Evolutionary conservation across 2,797 vertebrate species (phyloP).

Genomic region (Acanthornis magna): DNA sequence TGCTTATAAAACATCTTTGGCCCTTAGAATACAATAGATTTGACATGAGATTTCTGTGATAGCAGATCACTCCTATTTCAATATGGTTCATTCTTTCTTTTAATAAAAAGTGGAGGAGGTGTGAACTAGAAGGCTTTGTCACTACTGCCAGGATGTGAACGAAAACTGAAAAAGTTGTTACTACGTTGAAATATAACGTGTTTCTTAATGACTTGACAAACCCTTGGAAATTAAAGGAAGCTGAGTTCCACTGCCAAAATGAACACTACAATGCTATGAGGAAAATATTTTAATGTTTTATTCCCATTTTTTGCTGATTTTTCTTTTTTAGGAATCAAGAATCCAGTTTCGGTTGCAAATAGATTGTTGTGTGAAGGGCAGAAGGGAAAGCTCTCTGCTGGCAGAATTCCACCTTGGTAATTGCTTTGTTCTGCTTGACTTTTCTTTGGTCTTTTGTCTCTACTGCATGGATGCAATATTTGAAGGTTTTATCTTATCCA

Average conservation of each 20-base stretch:
- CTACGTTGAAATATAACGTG: neutral
- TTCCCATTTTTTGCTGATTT: slow-evolving; percentile 58
- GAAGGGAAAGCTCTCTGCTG: slow-evolving; percentile 98
- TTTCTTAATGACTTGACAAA: neutral
- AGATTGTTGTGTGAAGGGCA: slow-evolving; percentile 95
- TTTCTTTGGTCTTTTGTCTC: slow-evolving; percentile 39
- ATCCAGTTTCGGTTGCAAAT: slow-evolving; percentile 96
- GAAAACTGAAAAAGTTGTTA: neutral
- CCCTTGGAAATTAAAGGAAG: neutral
- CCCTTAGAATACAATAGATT: neutral
- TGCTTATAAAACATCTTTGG: neutral
- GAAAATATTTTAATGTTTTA: slow-evolving; percentile 27
- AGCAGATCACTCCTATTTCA: neutral
- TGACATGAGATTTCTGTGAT: neutral
- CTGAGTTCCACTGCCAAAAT: slow-evolving; percentile 13
- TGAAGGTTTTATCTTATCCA: slow-evolving; percentile 37
- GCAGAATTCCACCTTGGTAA: slow-evolving; percentile 99
- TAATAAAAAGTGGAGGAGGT: neutral
- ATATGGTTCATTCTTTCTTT: neutral
- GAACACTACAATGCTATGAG: neutral
- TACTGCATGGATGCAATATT: slow-evolving; percentile 43
- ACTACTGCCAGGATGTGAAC: neutral
- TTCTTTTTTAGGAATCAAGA: slow-evolving; percentile 89
- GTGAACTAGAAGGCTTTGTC: neutral
- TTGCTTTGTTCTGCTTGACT: slow-evolving; percentile 67